phyloP scores from a whole-genome alignment of 2,888 invertebrate species.

The Linyphia triangularis region DNA sequence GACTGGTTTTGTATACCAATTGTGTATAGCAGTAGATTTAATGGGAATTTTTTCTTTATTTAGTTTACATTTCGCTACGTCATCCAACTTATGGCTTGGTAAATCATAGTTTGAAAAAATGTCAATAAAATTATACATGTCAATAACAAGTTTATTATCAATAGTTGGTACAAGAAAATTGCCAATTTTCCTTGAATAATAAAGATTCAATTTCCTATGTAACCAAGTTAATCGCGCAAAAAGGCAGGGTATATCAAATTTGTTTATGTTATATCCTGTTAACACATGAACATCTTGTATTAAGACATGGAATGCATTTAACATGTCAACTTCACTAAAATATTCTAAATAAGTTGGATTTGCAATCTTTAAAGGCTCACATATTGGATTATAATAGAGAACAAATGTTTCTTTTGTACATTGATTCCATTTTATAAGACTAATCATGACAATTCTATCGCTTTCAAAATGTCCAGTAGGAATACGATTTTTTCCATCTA shows the following conservation, averaged over 20 bases:
- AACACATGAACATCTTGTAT: conserved; percentile 24
- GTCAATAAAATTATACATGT: conserved; percentile 43
- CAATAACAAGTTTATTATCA: conserved; percentile 39
- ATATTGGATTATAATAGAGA: too few relatives aligned
- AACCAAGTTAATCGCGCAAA: conserved; percentile 19
- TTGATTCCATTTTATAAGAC: too few relatives aligned
- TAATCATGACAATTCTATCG: conserved; percentile 49
- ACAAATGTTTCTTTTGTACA: too few relatives aligned
- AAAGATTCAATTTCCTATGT: not conserved
- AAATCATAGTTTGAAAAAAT: conserved; percentile 54
- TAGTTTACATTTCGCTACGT: conserved; percentile 33
- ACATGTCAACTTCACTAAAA: too few relatives aligned
- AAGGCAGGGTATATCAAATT: conserved; percentile 36
- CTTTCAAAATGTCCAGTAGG: conserved; percentile 27
- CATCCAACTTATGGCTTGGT: conserved; percentile 49
- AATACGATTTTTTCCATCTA: conserved; percentile 26
- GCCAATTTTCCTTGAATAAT: conserved; percentile 30
- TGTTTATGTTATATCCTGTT: conserved; percentile 56
- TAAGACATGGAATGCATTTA: conserved; percentile 24
- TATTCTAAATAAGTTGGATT: too few relatives aligned
- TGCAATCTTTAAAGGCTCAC: too few relatives aligned
- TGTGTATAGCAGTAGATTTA: conserved; percentile 30
- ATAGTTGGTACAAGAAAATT: not conserved
- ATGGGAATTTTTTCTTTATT: conserved; percentile 20
- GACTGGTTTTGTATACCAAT: conserved; percentile 21